Conservation (phyloP, 2,113 vertebrate genomes). For the Podarcis muralis region DNA sequence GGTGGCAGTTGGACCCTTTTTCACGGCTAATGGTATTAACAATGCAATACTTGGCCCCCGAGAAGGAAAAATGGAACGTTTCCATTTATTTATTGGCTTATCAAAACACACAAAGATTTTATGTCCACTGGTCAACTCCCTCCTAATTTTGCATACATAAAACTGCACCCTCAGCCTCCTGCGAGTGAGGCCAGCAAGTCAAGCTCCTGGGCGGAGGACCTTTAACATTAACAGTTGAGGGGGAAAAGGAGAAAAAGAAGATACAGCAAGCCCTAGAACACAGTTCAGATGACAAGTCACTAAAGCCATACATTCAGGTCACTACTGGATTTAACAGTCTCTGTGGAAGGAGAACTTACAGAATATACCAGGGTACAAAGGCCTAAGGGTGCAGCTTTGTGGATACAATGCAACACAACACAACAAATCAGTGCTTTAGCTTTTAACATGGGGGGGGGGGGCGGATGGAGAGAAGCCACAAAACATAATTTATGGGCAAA, state of each 20-base stretch:
- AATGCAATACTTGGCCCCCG: conserved; percentile 80
- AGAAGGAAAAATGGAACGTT: background rate
- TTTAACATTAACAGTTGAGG: conserved; percentile 67
- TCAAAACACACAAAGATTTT: background rate
- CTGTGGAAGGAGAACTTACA: conserved; percentile 75
- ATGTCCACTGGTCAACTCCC: conserved; percentile 50
- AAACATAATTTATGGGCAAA: background rate
- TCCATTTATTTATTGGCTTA: background rate
- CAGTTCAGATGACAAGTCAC: conserved; percentile 70
- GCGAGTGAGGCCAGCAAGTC: conserved; percentile 46
- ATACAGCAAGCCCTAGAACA: conserved; percentile 73
- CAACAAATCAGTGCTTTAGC: conserved; percentile 19
- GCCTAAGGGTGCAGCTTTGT: conserved; percentile 79
- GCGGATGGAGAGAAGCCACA: background rate
- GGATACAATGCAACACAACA: conserved; percentile 52
- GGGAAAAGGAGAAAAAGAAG: conserved; percentile 19
- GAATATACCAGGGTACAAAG: conserved; percentile 65
- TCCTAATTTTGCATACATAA: conserved; percentile 67
- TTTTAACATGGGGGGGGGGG: conserved; percentile 28
- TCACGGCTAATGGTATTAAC: conserved; percentile 73
- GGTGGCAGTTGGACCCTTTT: conserved; percentile 66
- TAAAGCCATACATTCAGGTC: conserved; percentile 73
- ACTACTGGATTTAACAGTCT: conserved; percentile 66
- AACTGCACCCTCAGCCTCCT: conserved; percentile 79
- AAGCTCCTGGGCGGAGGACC: conserved; percentile 47